These are phyloP conservation scores for Morone chrysops DNA, from an alignment of 2,113 vertebrate species.

Conservation along the genomic window DNA sequence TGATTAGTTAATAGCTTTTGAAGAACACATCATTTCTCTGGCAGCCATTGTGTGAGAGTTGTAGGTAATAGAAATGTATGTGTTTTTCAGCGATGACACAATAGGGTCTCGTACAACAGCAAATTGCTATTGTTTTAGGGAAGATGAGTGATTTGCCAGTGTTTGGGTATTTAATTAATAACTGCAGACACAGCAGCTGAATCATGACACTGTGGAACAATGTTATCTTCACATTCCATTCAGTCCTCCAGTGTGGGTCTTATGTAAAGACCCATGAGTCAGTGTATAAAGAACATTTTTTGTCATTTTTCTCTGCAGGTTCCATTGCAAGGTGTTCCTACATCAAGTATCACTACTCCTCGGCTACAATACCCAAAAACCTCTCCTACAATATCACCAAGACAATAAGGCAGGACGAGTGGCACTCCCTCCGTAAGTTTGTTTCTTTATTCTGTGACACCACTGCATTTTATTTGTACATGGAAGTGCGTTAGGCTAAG, in stretches of 20 bases:
- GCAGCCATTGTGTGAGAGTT: constrained; percentile 33
- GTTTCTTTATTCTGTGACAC: neutral
- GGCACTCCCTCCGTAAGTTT: constrained; percentile 98
- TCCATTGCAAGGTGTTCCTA: constrained; percentile 91
- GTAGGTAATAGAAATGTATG: constrained; percentile 30
- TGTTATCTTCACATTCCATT: constrained; percentile 12
- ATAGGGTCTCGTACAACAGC: neutral
- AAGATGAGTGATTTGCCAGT: constrained; percentile 8
- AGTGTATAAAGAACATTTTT: neutral
- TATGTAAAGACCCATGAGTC: constrained; percentile 22
- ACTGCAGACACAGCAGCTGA: constrained; percentile 3
- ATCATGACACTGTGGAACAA: constrained; percentile 11
- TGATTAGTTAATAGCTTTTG: constrained; percentile 49
- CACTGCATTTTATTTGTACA: neutral
- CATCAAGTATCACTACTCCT: constrained; percentile 99
- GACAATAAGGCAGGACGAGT: constrained; percentile 99
- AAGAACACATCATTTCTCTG: constrained; percentile 24
- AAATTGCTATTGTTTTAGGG: constrained; percentile 40
- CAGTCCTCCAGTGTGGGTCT: neutral
- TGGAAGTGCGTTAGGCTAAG: neutral
- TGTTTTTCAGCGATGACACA: constrained; percentile 11
- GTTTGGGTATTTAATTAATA: constrained; percentile 31
- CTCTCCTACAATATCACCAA: constrained; percentile 98
- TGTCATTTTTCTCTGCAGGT: constrained; percentile 72
- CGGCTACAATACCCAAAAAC: constrained; percentile 96